Evolutionary conservation across 1,140 invertebrate genomes (phyloP), one percentile per base, ranked within the genome.

Genomic region (Parasteatoda tepidariorum): DNA sequence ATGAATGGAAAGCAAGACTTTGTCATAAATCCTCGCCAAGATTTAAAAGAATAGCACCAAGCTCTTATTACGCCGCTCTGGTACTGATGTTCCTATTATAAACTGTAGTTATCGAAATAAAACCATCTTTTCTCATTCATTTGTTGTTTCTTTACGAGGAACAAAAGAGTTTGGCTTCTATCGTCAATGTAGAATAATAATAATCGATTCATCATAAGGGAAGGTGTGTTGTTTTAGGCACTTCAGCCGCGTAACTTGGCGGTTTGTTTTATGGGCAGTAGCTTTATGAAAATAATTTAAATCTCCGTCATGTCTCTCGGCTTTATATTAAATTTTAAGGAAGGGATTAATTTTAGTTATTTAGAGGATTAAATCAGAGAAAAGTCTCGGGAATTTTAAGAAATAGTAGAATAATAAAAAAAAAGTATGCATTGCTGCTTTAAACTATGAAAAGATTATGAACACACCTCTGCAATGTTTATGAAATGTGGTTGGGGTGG

Each of bases 31-130:
- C 76, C 76, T 79, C 38, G 62, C 62, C 2, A 48, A 48, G 76
- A 48, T 64, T 79, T 79, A 79, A 79, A 79, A 79, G 76, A 79
- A 79, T 79, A 54, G 48, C 61, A 38, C 71, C n/a, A n/a, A n/a
- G n/a, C n/a, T 54, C 68, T 71, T 55, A 55, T 48, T n/a, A n/a
- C 38, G 18, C 38, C 74, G 15, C 74, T 15, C 41, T 68, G 62
- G 38, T 79, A 79, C 64, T 79, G 76, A 79, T 79, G 76, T 79
- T 68, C 76, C 76, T 26, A 68, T 79, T 79, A 79, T 79, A 34
- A 38, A 41, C 59, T 64, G 59, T 76, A 79, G 76, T 79, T 79
- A 79, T 79, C 68, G 76, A 79, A 79, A 79, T 79, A 79, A 79
- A 79, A 79, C 76, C 64, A 62, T 54, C 62, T 57, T 64, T 48